Evolutionary conservation across 2,113 vertebrate genomes (phyloP), one percentile per base, ranked within the genome.

Genomic region (Hydrochoerus hydrochaeris): DNA sequence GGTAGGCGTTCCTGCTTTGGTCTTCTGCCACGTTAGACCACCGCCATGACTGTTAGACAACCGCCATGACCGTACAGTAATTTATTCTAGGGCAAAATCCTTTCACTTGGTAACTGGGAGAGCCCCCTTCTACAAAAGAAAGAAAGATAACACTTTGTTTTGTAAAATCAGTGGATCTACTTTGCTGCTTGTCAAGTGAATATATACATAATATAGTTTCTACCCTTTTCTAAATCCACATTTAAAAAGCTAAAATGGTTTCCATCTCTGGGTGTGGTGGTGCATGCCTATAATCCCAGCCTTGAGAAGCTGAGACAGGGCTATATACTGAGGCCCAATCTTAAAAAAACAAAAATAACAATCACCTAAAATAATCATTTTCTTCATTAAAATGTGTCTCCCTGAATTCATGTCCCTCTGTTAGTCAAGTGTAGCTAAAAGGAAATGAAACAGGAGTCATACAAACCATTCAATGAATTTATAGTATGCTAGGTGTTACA

Each of bases 181-280:
- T 60, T 73, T 54, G 35, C 7, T 81, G 16, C 60, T 65, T 60
- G 30, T 12, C 24, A 65, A 57, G 82, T 87, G 58, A 82, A 57
- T 52, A 52, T 5, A n/a, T 35, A 94, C 20, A 62, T 57, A 96
- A 80, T 57, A 89, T 52, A 86, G 24, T 62, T 89, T 82, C 62
- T 52, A 5, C 2, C 52, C 10, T 73, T 46, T 89, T 82, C 54
- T 78, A 84, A 91, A 12, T 14, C 57, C 49, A n/a, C 52, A 41
- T 69, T 87, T 94, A n/a, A 84, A 96, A 46, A 90, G 14, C 89
- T 57, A 78, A 96, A 60, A 84, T 38, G 35, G 0, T 60, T 91
- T 82, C 84, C 93, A 32, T 32, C 17, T 44, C 44, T 17, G 7
- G 44, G 44, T 49, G 3, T 78, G 26, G 35, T 16, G 44, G 26